phyloP scores from a whole-genome alignment of 2,888 invertebrate species.

The Allophyes oxyacanthae region DNA sequence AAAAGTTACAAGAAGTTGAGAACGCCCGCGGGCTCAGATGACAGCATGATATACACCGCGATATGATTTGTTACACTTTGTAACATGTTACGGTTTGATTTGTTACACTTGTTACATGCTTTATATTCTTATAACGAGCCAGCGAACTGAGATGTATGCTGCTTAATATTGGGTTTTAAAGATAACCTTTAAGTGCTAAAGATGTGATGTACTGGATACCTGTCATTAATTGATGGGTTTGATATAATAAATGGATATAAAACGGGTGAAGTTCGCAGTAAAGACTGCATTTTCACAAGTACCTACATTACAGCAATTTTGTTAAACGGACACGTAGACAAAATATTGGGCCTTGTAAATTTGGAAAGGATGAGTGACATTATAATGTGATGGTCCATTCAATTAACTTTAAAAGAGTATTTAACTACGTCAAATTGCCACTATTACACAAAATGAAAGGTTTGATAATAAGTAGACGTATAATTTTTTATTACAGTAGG shows the following conservation, averaged over 20 bases:
- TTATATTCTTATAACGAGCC: slow-evolving; percentile 53
- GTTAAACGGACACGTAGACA: slow-evolving; percentile 19
- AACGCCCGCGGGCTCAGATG: slow-evolving; percentile 58
- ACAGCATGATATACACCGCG: slow-evolving; percentile 67
- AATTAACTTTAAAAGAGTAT: background rate
- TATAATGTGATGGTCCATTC: slow-evolving; percentile 5
- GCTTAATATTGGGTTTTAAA: slow-evolving; percentile 42
- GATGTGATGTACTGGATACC: slow-evolving; percentile 3
- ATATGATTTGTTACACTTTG: slow-evolving; percentile 70
- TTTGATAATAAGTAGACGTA: too few species aligned
- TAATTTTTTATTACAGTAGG: too few species aligned
- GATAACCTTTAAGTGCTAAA: slow-evolving; percentile 19
- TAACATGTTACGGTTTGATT: slow-evolving; percentile 65
- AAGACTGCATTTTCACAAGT: slow-evolving; percentile 10
- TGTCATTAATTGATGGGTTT: slow-evolving; percentile 25
- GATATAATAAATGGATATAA: slow-evolving; percentile 17
- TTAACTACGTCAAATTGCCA: background rate
- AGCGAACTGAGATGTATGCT: slow-evolving; percentile 38
- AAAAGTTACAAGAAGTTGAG: slow-evolving; percentile 50
- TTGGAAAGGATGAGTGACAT: background rate
- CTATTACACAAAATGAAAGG: too few species aligned
- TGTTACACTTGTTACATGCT: slow-evolving; percentile 63
- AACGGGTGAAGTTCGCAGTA: slow-evolving; percentile 24
- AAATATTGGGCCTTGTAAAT: slow-evolving; percentile 15
- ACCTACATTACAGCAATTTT: slow-evolving; percentile 17